phyloP scores from a whole-genome alignment of 2,113 vertebrate genomes.

The Pelecanus crispus region DNA sequence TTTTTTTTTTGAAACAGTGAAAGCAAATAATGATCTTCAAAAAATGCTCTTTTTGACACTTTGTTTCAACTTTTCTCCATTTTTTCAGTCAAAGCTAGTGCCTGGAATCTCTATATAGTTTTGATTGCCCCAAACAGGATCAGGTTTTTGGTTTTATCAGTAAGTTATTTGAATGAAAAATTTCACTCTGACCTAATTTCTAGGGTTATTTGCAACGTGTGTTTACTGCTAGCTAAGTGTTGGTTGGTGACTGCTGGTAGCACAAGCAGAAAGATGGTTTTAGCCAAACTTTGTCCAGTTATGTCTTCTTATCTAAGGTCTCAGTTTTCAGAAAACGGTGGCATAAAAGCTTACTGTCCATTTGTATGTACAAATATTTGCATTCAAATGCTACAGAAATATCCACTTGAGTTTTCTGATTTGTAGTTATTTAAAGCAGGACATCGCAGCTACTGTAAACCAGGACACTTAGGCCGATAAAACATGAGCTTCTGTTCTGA shows the following conservation, averaged over 20 bases:
- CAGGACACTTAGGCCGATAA: neutral
- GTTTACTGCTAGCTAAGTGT: neutral
- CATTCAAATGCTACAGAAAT: neutral
- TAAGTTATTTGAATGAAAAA: neutral
- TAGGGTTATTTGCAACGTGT: neutral
- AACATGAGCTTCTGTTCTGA: neutral
- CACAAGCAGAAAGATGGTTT: neutral
- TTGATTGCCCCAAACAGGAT: neutral
- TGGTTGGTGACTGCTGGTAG: neutral
- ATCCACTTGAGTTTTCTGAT: neutral
- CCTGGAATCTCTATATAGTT: neutral
- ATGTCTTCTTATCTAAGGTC: neutral
- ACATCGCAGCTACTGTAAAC: neutral
- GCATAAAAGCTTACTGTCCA: neutral
- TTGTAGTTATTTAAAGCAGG: neutral
- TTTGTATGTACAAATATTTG: neutral
- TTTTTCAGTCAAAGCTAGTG: neutral
- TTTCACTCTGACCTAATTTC: neutral
- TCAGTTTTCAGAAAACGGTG: neutral
- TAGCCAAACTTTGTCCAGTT: neutral
- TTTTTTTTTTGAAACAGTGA: neutral
- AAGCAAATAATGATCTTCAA: neutral
- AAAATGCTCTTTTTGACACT: neutral
- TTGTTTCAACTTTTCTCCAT: neutral
- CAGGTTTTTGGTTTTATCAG: accelerated